These are phyloP conservation scores for Schizopygopsis pylzovi DNA, from an alignment of 2,797 vertebrate species.

Conservation along the genomic window DNA sequence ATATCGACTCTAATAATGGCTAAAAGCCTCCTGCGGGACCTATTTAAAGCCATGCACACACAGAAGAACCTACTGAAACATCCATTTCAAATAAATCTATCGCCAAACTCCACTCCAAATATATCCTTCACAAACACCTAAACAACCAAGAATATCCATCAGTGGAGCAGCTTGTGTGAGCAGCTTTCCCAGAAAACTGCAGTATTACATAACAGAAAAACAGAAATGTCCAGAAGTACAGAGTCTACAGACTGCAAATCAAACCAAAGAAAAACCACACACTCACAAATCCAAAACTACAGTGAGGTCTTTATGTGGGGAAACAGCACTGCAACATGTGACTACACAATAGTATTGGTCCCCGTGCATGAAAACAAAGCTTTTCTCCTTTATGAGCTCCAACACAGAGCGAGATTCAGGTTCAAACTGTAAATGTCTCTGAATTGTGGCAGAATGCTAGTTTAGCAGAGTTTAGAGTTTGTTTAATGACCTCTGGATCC, in stretches of 20 bases:
- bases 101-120: background rate
- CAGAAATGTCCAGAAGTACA: background rate
- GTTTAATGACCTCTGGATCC: slow-evolving; percentile 21
- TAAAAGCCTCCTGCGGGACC: slow-evolving; percentile 38
- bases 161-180: background rate
- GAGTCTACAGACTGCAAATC: background rate
- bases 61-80: background rate
- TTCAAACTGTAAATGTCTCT: background rate
- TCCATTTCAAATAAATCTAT: background rate
- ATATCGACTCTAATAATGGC: background rate
- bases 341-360: background rate
- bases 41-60: slow-evolving; percentile 11
- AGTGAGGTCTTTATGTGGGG: slow-evolving; percentile 4
- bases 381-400: background rate
- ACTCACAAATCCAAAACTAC: slow-evolving; percentile 18
- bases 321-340: slow-evolving; percentile 11
- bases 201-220: background rate
- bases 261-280: background rate
- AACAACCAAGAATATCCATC: slow-evolving; percentile 6
- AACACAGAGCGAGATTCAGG: background rate
- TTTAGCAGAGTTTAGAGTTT: background rate
- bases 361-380: background rate
- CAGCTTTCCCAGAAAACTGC: slow-evolving; percentile 3
- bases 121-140: background rate
- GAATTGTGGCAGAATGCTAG: background rate